Evolutionary conservation across 2,888 invertebrate species (phyloP).

Genomic region (Pachydiplax longipennis): DNA sequence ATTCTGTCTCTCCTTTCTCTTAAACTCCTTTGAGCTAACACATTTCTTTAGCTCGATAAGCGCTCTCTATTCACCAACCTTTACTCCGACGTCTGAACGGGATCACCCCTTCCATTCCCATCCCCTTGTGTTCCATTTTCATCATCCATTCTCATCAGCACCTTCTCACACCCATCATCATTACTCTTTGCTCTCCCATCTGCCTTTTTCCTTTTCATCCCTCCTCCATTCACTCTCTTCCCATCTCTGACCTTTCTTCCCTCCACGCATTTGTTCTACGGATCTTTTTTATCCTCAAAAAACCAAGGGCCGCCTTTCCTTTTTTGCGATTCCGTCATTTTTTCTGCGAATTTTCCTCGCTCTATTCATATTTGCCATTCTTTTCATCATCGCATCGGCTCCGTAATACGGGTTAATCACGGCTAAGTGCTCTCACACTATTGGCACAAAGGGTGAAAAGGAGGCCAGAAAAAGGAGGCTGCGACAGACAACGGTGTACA

Average conservation of each 20-base stretch:
- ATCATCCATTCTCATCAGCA: not conserved
- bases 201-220: not conserved
- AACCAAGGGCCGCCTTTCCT: not conserved
- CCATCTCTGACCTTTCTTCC: not conserved
- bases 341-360: not conserved
- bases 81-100: not conserved
- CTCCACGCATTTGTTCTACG: not conserved
- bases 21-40: not conserved
- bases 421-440: not conserved
- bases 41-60: not conserved
- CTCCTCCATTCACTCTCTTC: not conserved
- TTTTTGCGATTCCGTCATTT: not conserved
- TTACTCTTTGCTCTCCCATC: not conserved
- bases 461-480: not conserved
- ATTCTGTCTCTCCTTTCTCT: not conserved
- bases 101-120: not conserved
- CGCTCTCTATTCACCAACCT: not conserved
- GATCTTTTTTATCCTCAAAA: not conserved
- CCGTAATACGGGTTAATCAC: not conserved
- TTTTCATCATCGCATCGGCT: not conserved
- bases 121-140: not conserved
- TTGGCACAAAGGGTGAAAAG: not conserved
- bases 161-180: not conserved
- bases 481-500: too few relatives aligned
- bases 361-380: not conserved